A percentile compares a stretch with the other conserved stretches of the same genome.
These are phyloP conservation scores for Actinia tenebrosa DNA, from an alignment of 64 coral and sea anemone species.

Conservation along the genomic window DNA sequence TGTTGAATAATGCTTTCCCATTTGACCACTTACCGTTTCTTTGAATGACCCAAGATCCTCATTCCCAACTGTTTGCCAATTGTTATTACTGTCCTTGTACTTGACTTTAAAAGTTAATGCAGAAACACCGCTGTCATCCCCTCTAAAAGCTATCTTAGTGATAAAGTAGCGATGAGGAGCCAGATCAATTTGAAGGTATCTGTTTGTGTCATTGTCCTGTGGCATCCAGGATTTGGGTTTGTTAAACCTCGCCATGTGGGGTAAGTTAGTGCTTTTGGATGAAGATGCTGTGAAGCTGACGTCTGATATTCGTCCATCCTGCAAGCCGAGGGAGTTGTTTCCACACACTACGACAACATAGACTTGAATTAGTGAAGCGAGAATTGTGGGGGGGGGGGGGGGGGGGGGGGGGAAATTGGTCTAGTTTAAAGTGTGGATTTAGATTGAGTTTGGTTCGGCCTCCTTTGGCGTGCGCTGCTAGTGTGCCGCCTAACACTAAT, in stretches of 20 bases:
- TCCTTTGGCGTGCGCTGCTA: too few species aligned
- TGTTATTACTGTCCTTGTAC: neutral
- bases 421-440: too few species aligned
- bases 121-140: neutral
- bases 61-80: neutral
- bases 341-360: neutral
- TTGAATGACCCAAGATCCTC: neutral
- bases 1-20: too few species aligned
- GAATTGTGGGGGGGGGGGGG: too few species aligned
- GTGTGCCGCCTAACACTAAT: too few species aligned
- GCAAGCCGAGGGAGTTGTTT: neutral
- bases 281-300: conserved; percentile 18
- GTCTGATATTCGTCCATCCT: conserved; percentile 11
- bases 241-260: neutral
- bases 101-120: conserved; percentile 9
- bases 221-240: conserved; percentile 5
- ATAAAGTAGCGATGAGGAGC: neutral
- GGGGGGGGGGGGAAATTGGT: too few species aligned
- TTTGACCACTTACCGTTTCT: too few species aligned
- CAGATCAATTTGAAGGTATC: conserved; percentile 17
- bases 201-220: neutral
- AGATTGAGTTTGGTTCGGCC: too few species aligned
- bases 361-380: too few species aligned
- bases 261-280: neutral
- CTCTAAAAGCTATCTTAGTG: conserved; percentile 6